These are phyloP conservation scores for Lutraria lutraria DNA, from an alignment of 2,888 invertebrate genomes.

Conservation along the genomic window DNA sequence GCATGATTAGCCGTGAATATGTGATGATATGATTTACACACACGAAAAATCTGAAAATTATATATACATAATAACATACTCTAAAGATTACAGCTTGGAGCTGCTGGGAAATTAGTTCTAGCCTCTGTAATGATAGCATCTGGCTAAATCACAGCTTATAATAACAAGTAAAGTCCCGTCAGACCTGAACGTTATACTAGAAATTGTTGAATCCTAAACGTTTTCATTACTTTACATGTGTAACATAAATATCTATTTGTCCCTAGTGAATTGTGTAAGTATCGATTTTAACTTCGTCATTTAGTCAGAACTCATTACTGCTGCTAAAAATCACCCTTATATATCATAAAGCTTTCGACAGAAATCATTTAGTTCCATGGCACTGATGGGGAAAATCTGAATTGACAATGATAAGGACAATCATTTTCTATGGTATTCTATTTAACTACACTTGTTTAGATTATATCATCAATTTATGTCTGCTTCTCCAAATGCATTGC, in stretches of 20 bases:
- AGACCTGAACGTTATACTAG: neutral
- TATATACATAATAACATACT: no score
- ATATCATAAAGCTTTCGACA: neutral
- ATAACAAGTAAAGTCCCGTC: neutral
- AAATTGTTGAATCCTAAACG: neutral
- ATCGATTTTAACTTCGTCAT: neutral
- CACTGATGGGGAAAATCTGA: neutral
- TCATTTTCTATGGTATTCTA: neutral
- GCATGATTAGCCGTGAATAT: neutral
- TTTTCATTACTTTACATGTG: neutral
- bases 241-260: neutral
- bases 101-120: no score
- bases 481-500: neutral
- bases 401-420: slow-evolving; percentile 12
- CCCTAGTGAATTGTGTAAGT: neutral
- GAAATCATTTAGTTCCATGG: neutral
- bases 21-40: neutral
- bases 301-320: neutral
- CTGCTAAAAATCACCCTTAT: neutral
- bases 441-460: neutral
- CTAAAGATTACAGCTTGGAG: no score
- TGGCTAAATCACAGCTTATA: neutral
- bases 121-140: no score
- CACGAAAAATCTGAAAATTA: neutral
- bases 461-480: slow-evolving; percentile 10